These are phyloP conservation scores for Elephantulus edwardii DNA, from an alignment of 2,113 vertebrate genomes.

Conservation along the genomic window DNA sequence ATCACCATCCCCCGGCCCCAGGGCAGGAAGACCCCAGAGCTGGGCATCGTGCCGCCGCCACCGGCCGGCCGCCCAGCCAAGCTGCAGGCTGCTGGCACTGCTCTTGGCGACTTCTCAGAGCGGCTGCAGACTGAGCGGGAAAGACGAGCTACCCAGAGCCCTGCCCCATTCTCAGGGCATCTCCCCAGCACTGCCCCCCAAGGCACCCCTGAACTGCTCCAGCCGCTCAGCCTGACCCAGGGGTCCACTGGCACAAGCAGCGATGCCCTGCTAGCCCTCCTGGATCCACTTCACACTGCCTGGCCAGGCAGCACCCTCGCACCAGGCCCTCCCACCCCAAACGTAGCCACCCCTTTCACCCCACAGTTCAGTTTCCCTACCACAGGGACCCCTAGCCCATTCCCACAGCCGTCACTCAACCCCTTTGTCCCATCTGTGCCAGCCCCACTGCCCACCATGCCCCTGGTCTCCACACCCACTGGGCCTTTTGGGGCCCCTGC, in stretches of 20 bases:
- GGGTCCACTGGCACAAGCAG: conserved; percentile 68
- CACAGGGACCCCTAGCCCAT: conserved; percentile 77
- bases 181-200: conserved; percentile 26
- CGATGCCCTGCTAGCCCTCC: conserved; percentile 89
- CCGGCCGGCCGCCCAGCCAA: conserved; percentile 86
- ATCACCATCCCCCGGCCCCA: conserved; percentile 96
- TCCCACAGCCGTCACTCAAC: conserved; percentile 87
- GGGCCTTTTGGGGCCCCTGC: conserved; percentile 84
- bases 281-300: conserved; percentile 89
- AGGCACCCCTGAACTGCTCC: conserved; percentile 82
- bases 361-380: conserved; percentile 83
- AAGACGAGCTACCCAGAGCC: conserved; percentile 69
- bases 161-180: conserved; percentile 39
- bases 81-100: conserved; percentile 71
- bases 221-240: conserved; percentile 80
- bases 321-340: conserved; percentile 41
- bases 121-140: conserved; percentile 60
- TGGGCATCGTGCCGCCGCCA: conserved; percentile 89
- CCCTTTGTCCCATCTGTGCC: conserved; percentile 87
- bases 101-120: conserved; percentile 72
- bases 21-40: conserved; percentile 93
- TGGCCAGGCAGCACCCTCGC: conserved; percentile 62
- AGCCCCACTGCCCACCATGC: conserved; percentile 72
- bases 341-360: conserved; percentile 70
- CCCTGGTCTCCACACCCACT: conserved; percentile 80